These are phyloP conservation scores for Isaurus tuberculatus DNA, from an alignment of 92 coral and sea anemone species.

Conservation along the genomic window DNA sequence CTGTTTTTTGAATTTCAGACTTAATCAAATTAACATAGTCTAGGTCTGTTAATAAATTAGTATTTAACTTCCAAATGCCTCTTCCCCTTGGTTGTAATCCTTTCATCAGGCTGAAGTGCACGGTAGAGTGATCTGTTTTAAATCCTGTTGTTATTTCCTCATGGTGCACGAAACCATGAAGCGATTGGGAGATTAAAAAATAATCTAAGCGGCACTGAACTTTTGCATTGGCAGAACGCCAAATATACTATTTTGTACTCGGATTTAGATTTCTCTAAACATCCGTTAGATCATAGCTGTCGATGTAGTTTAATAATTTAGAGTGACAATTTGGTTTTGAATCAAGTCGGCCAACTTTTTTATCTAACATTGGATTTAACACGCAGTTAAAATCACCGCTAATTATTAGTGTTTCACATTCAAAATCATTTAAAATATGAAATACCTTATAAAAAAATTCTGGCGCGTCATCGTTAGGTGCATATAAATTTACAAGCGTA, in stretches of 20 bases:
- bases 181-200: constrained; percentile 15
- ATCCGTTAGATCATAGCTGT: background rate
- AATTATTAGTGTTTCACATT: too few relatives aligned
- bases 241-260: constrained; percentile 9
- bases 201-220: constrained; percentile 40
- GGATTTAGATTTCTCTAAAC: constrained; percentile 27
- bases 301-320: background rate
- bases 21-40: background rate
- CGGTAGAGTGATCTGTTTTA: constrained; percentile 5
- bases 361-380: too few relatives aligned
- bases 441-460: too few relatives aligned
- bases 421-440: too few relatives aligned
- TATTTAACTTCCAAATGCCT: constrained; percentile 1
- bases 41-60: background rate
- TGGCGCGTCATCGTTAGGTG: too few relatives aligned
- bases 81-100: background rate
- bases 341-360: too few relatives aligned
- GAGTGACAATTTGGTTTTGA: too few relatives aligned
- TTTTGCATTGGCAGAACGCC: constrained; percentile 17
- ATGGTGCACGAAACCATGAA: background rate
- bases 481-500: too few relatives aligned
- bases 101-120: background rate
- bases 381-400: too few relatives aligned
- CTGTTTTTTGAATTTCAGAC: background rate
- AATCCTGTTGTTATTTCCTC: constrained; percentile 1